Percentiles rank a stretch among this genome's conserved stretches.
Evolutionary conservation across 2,888 invertebrate species (phyloP).

Genomic region (Leuctra nigra): DNA sequence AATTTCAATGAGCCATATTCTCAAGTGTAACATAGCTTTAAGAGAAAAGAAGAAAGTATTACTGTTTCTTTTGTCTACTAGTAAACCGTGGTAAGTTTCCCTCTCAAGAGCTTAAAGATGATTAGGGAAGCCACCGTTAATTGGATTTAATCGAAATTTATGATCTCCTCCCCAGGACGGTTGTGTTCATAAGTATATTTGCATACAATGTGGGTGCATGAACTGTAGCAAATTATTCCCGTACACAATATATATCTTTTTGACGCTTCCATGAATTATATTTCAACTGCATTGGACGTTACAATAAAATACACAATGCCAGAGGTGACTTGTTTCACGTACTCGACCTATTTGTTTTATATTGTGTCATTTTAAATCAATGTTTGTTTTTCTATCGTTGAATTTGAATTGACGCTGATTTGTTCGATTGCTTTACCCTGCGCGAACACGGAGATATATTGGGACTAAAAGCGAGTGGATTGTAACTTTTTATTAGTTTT

Average conservation of each 20-base stretch:
- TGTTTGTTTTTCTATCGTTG: background rate
- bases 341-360: background rate
- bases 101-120: conserved; percentile 3
- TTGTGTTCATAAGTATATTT: background rate
- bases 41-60: background rate
- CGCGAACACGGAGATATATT: background rate
- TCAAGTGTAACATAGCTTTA: too few species aligned
- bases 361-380: background rate
- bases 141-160: conserved; percentile 1
- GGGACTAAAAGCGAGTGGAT: background rate
- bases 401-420: background rate
- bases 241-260: too few species aligned
- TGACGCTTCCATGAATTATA: too few species aligned
- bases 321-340: background rate
- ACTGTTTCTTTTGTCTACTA: background rate
- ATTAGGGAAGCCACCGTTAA: conserved; percentile 5
- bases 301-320: background rate
- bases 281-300: too few species aligned
- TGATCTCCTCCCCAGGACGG: background rate
- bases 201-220: background rate
- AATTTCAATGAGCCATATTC: too few species aligned
- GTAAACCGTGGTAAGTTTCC: conserved; percentile 1
- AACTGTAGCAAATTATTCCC: too few species aligned
- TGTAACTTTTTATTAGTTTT: background rate
- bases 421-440: background rate